Base-by-base conservation (phyloP, 2,113 vertebrate genomes). In the Colossoma macropomum region DNA sequence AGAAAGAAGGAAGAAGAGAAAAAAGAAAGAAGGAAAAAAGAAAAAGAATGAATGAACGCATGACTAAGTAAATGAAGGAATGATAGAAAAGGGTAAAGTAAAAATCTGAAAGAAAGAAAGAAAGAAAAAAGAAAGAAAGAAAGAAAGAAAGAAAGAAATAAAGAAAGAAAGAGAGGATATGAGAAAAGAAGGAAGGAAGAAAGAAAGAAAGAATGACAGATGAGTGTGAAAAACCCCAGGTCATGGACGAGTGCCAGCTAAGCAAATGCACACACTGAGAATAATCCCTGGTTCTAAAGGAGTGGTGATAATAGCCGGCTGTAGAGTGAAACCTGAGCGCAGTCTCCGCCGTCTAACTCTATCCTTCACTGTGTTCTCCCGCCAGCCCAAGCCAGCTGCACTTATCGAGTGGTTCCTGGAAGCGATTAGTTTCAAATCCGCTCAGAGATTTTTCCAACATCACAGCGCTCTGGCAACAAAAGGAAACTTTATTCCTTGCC, bases 381-480 rank as follows among this genome's bases (percentile, higher is more conserved):
- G 25, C 60, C 65, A 19, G 52, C 72, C 71, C 70, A 15, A 28
- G 30, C 32, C 69, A 28, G 41, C 54, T 45, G 17, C 32, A 4
- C 23, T 34, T 83, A 82, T 81, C 80, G 63, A 80, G 30, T 56
- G 56, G 27, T 77, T 86, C 77, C 74, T 34, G 30, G 30, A 45
- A 81, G 73, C 60, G 72, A 83, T 80, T 81, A 54, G 59, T 59
- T 84, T 84, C 72, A 38, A 65, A 72, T 56, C 77, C 72, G 27
- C 21, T 15, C 66, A 17, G 74, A 71, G 45, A 79, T 76, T 71
- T 75, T 68, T 56, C n/a, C 48, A 56, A 81, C 25, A 65, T 70
- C 72, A 77, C 63, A 30, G 45, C 48, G 13, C n/a, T 27, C 11
- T 6, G 30, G 2, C 48, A 75, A 75, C 71, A 75, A 84, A 69